phyloP scores from a whole-genome alignment of 1,140 invertebrate species.

The Habropoda laboriosa region DNA sequence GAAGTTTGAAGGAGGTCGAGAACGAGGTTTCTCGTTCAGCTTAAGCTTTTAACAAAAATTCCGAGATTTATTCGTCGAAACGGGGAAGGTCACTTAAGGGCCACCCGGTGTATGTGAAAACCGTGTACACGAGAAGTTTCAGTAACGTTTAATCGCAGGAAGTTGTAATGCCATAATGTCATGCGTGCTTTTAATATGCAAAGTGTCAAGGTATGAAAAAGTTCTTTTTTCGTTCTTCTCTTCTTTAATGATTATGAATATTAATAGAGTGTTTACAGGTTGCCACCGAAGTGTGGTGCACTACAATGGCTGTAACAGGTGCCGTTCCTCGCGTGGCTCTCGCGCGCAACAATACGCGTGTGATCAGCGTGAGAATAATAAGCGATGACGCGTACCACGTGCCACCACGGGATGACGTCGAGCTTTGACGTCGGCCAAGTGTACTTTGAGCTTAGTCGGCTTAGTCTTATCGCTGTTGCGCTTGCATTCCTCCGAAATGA shows the following conservation, averaged over 20 bases:
- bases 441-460: no score
- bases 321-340: slow-evolving; percentile 25
- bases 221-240: neutral
- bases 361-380: slow-evolving; percentile 46
- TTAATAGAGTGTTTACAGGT: neutral
- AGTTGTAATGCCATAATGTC: no score
- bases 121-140: no score
- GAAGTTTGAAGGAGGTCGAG: no score
- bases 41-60: no score
- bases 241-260: neutral
- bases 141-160: no score
- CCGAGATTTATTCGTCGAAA: no score
- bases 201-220: no score
- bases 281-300: neutral
- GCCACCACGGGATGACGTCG: slow-evolving; percentile 31
- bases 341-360: slow-evolving; percentile 28
- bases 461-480: slow-evolving; percentile 3
- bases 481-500: neutral
- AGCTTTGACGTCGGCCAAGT: slow-evolving; percentile 3
- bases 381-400: slow-evolving; percentile 42
- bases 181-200: no score
- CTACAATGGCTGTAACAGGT: slow-evolving; percentile 18
- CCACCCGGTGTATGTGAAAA: no score
- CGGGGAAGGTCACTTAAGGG: no score
- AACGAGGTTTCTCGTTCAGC: no score